Conservation (phyloP, 2,113 vertebrate genomes). For the Hassar affinis region DNA sequence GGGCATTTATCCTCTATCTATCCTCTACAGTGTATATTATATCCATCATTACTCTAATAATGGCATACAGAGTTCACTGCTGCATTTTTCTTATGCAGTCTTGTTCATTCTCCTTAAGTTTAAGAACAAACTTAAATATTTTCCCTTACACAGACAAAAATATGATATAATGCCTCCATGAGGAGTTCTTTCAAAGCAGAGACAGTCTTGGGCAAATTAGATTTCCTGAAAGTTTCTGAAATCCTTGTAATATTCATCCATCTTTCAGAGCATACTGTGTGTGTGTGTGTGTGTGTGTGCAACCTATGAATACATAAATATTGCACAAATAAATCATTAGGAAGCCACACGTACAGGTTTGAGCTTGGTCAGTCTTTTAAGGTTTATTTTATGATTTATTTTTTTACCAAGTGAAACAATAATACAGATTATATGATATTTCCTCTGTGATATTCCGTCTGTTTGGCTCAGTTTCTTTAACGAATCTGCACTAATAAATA, state of each 20-base stretch:
- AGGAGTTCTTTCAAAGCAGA: background rate
- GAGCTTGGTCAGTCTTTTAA: background rate
- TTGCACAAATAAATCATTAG: background rate
- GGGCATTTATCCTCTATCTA: background rate
- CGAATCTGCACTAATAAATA: background rate
- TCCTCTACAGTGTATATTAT: background rate
- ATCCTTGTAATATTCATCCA: background rate
- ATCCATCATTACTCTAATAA: background rate
- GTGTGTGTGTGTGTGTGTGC: background rate
- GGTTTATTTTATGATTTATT: background rate
- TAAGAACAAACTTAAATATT: background rate
- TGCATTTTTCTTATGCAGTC: background rate
- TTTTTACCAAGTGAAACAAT: background rate
- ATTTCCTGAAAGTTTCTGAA: background rate
- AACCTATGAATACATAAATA: background rate
- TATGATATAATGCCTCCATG: background rate
- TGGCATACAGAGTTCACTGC: background rate
- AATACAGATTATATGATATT: background rate
- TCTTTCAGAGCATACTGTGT: background rate
- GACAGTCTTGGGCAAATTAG: background rate
- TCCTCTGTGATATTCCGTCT: background rate
- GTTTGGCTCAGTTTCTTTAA: background rate
- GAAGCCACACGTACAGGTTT: background rate
- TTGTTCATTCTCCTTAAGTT: constrained; percentile 10
- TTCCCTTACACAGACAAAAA: background rate